Base-by-base conservation (phyloP, 1,140 invertebrate genomes). In the Sminthurinus signatus region DNA sequence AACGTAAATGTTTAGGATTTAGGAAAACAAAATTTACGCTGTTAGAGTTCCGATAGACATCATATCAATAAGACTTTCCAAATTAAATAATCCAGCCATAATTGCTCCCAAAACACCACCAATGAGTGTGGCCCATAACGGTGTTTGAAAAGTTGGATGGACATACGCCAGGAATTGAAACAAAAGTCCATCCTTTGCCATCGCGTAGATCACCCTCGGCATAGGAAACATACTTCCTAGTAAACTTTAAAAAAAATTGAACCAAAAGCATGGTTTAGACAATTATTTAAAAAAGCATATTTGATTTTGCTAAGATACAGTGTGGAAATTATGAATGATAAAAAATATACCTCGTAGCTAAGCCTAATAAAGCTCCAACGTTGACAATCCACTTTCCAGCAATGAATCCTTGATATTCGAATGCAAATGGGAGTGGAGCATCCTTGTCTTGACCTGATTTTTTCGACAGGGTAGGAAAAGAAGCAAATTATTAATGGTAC, bases 1-100 rank as follows among this genome's bases (percentile, higher is more conserved):
- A n/a, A n/a, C n/a, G n/a, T n/a, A n/a, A n/a, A n/a, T n/a, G n/a
- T n/a, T n/a, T n/a, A n/a, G n/a, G n/a, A n/a, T n/a, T n/a, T n/a
- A n/a, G n/a, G n/a, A n/a, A n/a, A n/a, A n/a, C n/a, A n/a, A n/a
- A n/a, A n/a, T n/a, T n/a, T n/a, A 96, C 0, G 93, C 93, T 48
- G 96, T 78, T 0, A 97, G 77, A 0, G 93, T 96, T 57, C 93
- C 93, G 71, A 97, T 96, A 0, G 91, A 94, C 85, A 96, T 91
- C 86, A 97, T 92, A 72, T 93, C 89, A 14, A 96, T 90, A 25
- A 97, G 78, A 74, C 93, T 88, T 15, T 88, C 82, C 43, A 96
- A 75, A 75, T 95, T 84, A 75, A 97, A 96, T 29, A 96, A 73
- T 17, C 88, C 83, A 1, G 92, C 88, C 85, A 96, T 91, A 1